Base-by-base conservation (phyloP, 2,888 invertebrate genomes). In the Sepiola atlantica region DNA sequence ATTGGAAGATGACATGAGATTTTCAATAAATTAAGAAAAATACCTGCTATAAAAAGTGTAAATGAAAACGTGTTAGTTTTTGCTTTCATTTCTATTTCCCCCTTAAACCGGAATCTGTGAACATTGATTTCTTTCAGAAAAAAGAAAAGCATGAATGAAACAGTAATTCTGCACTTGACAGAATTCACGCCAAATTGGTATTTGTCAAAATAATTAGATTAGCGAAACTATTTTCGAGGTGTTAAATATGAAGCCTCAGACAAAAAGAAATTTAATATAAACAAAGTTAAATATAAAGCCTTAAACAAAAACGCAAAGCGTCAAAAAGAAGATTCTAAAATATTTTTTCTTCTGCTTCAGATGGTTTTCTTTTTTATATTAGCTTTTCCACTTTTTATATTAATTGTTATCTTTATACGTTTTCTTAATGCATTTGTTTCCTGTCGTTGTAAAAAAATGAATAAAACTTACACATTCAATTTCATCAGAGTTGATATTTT, bases 161-260 rank as follows among this genome's bases (percentile, higher is more conserved):
- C n/a, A 77, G n/a, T 77, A 77, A 77, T n/a, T n/a, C 77, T 32
- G 77, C 77, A 77, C 77, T 77, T 77, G 77, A 77, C 77, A n/a
- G 77, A 77, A 77, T 77, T 77, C 77, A 77, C 77, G n/a, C 77
- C 77, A 77, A 77, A 77, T 77, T 77, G 77, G 77, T 77, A 77
- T 77, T 77, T 77, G 77, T 77, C 77, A 77, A 77, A 77, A 32
- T 77, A 77, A 77, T 77, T 77, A 77, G 32, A 77, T 77, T 77
- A 77, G 12, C 77, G 32, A n/a, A 77, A 77, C 32, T 77, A 77
- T 77, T n/a, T 77, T 77, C 77, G 32, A 32, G 77, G n/a, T 45
- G 77, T 77, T 77, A 77, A 77, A 77, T 77, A 20, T 77, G 32
- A 77, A 77, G 77, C n/a, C 77, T n/a, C 32, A n/a, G 77, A 77